Percentiles rank a stretch among this genome's conserved stretches.
Conservation (phyloP, 2,113 vertebrate species). For the Dromas ardeola region DNA sequence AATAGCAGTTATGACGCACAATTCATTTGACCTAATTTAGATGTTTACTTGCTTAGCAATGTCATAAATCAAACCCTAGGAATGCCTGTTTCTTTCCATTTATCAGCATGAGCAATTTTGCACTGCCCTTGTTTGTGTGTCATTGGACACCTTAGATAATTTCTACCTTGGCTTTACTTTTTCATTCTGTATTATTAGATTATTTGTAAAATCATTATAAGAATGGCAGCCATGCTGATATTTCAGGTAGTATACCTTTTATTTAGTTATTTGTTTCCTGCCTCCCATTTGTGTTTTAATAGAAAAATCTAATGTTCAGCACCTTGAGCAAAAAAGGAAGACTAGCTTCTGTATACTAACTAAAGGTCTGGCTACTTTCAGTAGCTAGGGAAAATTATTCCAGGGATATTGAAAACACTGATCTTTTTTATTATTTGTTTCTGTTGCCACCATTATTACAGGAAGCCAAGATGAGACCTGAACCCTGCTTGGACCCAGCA, state of each 20-base stretch:
- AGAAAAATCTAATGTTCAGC: not conserved
- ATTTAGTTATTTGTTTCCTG: not conserved
- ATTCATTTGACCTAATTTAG: conserved; percentile 5
- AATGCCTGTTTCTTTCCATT: not conserved
- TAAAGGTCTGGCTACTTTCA: not conserved
- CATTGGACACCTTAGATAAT: not conserved
- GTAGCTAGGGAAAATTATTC: not conserved
- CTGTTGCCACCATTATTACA: not conserved
- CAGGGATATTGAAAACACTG: not conserved
- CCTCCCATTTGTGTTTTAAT: not conserved
- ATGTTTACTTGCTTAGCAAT: not conserved
- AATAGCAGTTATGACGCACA: not conserved
- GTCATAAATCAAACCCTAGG: not conserved
- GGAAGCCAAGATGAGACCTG: not conserved
- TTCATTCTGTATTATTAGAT: not conserved
- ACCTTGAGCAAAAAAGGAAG: not conserved
- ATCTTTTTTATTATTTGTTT: not conserved
- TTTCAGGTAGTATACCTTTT: not conserved
- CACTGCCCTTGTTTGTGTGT: not conserved
- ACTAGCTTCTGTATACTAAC: not conserved
- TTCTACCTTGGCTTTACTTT: not conserved
- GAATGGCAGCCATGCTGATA: not conserved
- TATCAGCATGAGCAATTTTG: not conserved
- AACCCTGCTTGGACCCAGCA: not conserved
- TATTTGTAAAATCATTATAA: not conserved